phyloP scores from a whole-genome alignment of 1,140 invertebrate genomes.

The Lepidurus apus region DNA sequence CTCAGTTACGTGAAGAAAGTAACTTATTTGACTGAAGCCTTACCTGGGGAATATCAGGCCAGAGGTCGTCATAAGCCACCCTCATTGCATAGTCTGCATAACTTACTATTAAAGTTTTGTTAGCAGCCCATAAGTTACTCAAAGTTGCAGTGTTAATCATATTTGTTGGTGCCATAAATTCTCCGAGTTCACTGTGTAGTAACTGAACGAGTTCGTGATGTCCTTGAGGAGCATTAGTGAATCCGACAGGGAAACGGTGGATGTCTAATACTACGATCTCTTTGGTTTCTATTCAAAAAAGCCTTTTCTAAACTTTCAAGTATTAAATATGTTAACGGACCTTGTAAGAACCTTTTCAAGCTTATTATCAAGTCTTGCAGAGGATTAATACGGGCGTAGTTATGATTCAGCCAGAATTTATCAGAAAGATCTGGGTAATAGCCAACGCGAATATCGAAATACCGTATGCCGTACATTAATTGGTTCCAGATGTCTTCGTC shows the following conservation, averaged over 20 bases:
- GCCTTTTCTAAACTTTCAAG: not conserved
- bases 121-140: slow-evolving; percentile 46
- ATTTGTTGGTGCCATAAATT: slow-evolving; percentile 47
- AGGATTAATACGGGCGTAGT: slow-evolving; percentile 57
- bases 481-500: slow-evolving; percentile 71
- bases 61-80: slow-evolving; percentile 53
- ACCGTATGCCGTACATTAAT: slow-evolving; percentile 70
- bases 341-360: slow-evolving; percentile 55
- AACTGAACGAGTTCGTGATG: slow-evolving; percentile 55
- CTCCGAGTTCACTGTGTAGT: slow-evolving; percentile 56
- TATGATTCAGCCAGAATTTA: slow-evolving; percentile 57
- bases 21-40: not conserved
- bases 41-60: slow-evolving; percentile 58
- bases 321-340: not conserved
- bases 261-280: slow-evolving; percentile 66
- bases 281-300: slow-evolving; percentile 29
- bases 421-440: slow-evolving; percentile 55
- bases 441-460: slow-evolving; percentile 68
- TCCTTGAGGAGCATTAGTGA: slow-evolving; percentile 39
- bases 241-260: slow-evolving; percentile 63
- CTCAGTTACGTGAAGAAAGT: not conserved
- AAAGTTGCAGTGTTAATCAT: slow-evolving; percentile 47
- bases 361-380: slow-evolving; percentile 56
- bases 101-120: slow-evolving; percentile 39
- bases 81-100: slow-evolving; percentile 39